Conservation (phyloP, 1,140 invertebrate species). For the Pinna nobilis region DNA sequence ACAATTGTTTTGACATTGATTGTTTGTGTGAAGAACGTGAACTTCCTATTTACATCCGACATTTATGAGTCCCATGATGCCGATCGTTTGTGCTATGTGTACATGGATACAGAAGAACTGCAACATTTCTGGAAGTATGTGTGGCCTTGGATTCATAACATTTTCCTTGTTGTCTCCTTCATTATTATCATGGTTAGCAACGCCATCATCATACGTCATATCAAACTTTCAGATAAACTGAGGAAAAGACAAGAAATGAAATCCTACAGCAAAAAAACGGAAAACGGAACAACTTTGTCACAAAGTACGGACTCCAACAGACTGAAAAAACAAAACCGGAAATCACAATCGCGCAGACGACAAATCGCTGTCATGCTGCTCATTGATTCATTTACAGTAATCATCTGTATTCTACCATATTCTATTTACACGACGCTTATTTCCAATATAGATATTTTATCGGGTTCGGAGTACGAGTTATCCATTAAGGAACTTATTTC, state of each 20-base stretch:
- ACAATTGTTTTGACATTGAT: conserved; percentile 36
- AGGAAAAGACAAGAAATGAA: neutral
- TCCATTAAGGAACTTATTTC: conserved; percentile 47
- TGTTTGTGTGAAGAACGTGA: conserved; percentile 48
- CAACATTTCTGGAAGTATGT: conserved; percentile 41
- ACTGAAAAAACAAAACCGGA: neutral
- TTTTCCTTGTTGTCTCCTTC: conserved; percentile 56
- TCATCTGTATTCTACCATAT: conserved; percentile 61
- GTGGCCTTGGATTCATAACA: conserved; percentile 61
- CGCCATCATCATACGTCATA: conserved; percentile 57
- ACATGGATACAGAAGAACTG: conserved; percentile 23
- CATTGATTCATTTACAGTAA: conserved; percentile 57
- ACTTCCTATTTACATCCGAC: conserved; percentile 52
- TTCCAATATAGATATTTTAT: conserved; percentile 23
- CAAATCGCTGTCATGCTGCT: conserved; percentile 62
- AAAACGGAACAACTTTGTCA: conserved; percentile 2
- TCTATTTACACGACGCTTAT: conserved; percentile 45
- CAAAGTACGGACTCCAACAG: neutral
- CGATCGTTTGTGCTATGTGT: conserved; percentile 53
- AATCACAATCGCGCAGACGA: conserved; percentile 24
- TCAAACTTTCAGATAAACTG: conserved; percentile 42
- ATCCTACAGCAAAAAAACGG: conserved; percentile 4
- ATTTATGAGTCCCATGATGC: conserved; percentile 39
- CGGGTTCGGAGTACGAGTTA: conserved; percentile 9
- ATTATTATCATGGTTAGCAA: conserved; percentile 62